phyloP scores from a whole-genome alignment of 2,888 invertebrate species.

The Diarsia mendica region DNA sequence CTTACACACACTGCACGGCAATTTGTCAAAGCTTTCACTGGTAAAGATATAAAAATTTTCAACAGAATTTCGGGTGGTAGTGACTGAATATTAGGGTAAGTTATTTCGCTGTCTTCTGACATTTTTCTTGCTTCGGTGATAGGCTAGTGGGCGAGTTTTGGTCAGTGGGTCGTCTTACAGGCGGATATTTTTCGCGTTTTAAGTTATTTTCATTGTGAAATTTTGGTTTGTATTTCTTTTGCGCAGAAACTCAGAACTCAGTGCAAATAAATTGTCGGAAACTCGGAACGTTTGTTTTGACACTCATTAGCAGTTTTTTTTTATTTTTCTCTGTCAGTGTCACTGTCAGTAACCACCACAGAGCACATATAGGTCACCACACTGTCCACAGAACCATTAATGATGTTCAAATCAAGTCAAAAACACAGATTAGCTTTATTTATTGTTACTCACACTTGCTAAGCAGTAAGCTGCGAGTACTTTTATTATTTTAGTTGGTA shows the following conservation, averaged over 20 bases:
- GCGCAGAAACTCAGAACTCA: slow-evolving; percentile 4
- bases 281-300: slow-evolving; percentile 37
- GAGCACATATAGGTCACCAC: too few relatives aligned
- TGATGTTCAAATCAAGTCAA: not conserved
- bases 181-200: slow-evolving; percentile 7
- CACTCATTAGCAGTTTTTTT: not conserved
- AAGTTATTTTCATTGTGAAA: slow-evolving; percentile 49
- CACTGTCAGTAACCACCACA: too few relatives aligned
- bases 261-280: slow-evolving; percentile 18
- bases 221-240: slow-evolving; percentile 26
- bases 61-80: slow-evolving; percentile 80
- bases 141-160: not conserved
- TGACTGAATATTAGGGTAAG: slow-evolving; percentile 19
- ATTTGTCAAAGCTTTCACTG: slow-evolving; percentile 73
- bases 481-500: not conserved
- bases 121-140: slow-evolving; percentile 37
- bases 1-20: slow-evolving; percentile 78
- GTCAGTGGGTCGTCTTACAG: too few relatives aligned
- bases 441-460: too few relatives aligned
- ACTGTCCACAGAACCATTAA: too few relatives aligned
- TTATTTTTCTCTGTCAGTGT: too few relatives aligned
- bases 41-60: slow-evolving; percentile 74
- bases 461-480: not conserved
- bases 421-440: not conserved
- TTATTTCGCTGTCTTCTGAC: slow-evolving; percentile 37